phyloP scores from a whole-genome alignment of 1,140 invertebrate genomes.

The Atta colombica region DNA sequence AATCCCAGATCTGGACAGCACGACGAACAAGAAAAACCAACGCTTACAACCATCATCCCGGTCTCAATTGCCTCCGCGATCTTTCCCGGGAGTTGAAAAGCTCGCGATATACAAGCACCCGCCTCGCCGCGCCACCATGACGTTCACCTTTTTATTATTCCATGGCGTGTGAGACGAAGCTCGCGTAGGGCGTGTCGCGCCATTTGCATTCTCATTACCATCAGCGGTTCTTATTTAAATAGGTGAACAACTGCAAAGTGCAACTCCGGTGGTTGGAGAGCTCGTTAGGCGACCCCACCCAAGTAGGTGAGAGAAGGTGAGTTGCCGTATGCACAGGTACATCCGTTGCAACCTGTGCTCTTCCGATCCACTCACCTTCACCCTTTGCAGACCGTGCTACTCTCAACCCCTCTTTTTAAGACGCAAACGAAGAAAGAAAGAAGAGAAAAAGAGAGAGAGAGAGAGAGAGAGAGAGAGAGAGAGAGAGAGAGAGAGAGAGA shows the following conservation, averaged over 20 bases:
- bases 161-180: constrained; percentile 69
- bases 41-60: not conserved
- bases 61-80: not conserved
- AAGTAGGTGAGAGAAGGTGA: not conserved
- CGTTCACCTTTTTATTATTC: constrained; percentile 72
- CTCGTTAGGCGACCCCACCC: constrained; percentile 62
- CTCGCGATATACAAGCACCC: constrained; percentile 18
- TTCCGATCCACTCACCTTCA: not conserved
- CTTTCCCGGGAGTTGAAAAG: not conserved
- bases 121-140: constrained; percentile 1
- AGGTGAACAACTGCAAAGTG: constrained; percentile 75
- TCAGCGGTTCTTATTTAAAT: constrained; percentile 79
- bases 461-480: too few species aligned
- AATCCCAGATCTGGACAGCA: not conserved
- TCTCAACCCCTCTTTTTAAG: constrained; percentile 2
- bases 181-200: constrained; percentile 70
- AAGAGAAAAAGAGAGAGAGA: not conserved
- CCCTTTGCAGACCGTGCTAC: not conserved
- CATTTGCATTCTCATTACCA: constrained; percentile 82
- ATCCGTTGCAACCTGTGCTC: constrained; percentile 29
- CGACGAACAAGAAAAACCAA: not conserved
- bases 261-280: constrained; percentile 53
- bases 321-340: constrained; percentile 33
- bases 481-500: too few species aligned
- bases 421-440: not conserved